phyloP scores from a whole-genome alignment of 30 jellyfish, hydroid and myxozoan species.

The Aurelia sp. region DNA sequence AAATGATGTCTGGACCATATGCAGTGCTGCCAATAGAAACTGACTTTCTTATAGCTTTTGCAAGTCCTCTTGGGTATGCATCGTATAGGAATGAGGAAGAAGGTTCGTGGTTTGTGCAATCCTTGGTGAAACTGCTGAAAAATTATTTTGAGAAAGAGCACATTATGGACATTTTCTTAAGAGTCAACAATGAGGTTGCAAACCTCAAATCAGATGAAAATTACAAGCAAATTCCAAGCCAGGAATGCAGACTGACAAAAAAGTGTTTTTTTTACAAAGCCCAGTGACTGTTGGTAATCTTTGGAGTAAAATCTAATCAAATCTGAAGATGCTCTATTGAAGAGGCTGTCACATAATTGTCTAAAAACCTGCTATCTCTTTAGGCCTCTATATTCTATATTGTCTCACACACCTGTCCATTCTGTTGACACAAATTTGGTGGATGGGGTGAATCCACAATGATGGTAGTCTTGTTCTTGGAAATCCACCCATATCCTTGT shows the following conservation, averaged over 20 bases:
- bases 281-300: no score
- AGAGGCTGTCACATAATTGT: no score
- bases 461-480: no score
- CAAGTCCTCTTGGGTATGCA: constrained; percentile 76
- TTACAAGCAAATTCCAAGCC: constrained; percentile 70
- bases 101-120: constrained; percentile 78
- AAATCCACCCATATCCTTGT: no score
- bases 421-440: no score
- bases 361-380: no score
- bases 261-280: constrained; percentile 45
- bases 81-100: constrained; percentile 43
- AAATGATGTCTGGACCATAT: background rate
- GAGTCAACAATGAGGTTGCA: constrained; percentile 70
- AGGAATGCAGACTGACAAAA: constrained; percentile 69
- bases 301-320: no score
- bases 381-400: no score
- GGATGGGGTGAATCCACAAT: no score
- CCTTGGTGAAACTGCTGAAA: constrained; percentile 25
- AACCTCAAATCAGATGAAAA: background rate
- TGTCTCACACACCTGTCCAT: no score
- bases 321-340: no score
- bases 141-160: constrained; percentile 41
- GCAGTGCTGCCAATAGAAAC: constrained; percentile 55
- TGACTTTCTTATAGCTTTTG: constrained; percentile 76
- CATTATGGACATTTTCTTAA: constrained; percentile 59